Evolutionary conservation across 2,888 invertebrate species (phyloP), one percentile per base, ranked within the genome.

Genomic region (Sylvicola cinctus): DNA sequence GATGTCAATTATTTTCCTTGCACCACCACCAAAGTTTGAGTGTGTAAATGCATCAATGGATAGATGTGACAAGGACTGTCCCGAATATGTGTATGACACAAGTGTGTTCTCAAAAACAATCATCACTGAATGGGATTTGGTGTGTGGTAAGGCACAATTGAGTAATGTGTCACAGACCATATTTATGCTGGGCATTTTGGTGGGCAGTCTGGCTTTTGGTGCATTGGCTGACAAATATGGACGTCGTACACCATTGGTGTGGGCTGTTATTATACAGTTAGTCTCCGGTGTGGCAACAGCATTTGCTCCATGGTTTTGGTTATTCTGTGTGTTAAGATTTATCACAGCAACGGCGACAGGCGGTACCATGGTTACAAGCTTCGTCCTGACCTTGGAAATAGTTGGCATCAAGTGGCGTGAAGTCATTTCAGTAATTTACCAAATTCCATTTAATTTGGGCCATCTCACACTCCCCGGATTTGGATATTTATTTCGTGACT

Each of bases 301-400:
- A 0, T 63, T 74, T 40, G 70, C 76, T 0, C 70, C 78, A 3
- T 73, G 70, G 60, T 73, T 67, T 36, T 52, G 57, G 50, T 43
- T 60, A 4, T 77, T 81, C 46, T 66, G 79, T 7, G 37, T 73
- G 0, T 62, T 77, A 32, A 62, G 81, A 29, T 76, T 81, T 48
- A 47, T 80, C 14, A 66, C 73, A 11, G 81, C 78, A 1, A 61
- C 77, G 16, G 78, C 78, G 8, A 80, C 79, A 2, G 81, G 80
- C 31, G 84, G 84, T 26, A 77, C 78, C 1, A 85, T 85, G 77
- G 74, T 79, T 33, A 79, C 77, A 30, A 52, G 74, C 47, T 75
- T 75, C 41, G 74, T 74, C 3, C 58, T 74, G 4, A 63, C 68
- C 7, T 74, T 74, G 74, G 75, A 75, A 49, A 52, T 74, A 16